Base-by-base conservation (phyloP, 2,888 invertebrate genomes). In the Priapulus caudatus region DNA sequence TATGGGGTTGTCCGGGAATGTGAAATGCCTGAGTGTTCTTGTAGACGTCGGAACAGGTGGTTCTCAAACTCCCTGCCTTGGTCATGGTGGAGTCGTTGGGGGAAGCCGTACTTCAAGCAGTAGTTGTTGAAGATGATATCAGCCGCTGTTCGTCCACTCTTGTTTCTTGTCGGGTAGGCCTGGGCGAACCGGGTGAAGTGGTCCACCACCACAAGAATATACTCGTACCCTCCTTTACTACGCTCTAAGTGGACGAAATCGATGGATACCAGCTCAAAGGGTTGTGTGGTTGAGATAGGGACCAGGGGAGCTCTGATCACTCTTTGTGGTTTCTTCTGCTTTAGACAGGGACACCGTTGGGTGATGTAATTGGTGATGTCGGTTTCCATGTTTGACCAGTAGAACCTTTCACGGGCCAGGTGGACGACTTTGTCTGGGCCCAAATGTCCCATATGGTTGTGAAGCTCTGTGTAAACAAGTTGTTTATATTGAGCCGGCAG, bases 1-100 rank as follows among this genome's bases (percentile, higher is more conserved):
- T n/a, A n/a, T n/a, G 16, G 5, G 51, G 22, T 19, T 19, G 50
- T 50, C 51, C 48, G n/a, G 48, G 51, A 23, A 49, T 51, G 18
- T 3, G 20, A 50, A 20, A 50, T 48, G 5, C 20, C n/a, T 20
- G 18, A 50, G 20, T 50, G n/a, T n/a, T n/a, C n/a, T n/a, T n/a
- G n/a, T n/a, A n/a, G n/a, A n/a, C n/a, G n/a, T n/a, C n/a, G n/a
- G n/a, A n/a, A n/a, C n/a, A n/a, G n/a, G n/a, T n/a, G n/a, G n/a
- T n/a, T n/a, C n/a, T n/a, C n/a, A n/a, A n/a, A n/a, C n/a, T n/a
- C n/a, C n/a, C n/a, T n/a, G n/a, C n/a, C n/a, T n/a, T n/a, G n/a
- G n/a, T n/a, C n/a, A n/a, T n/a, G n/a, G n/a, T 15, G 51, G 15
- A 51, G 5, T n/a, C 3, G 21, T 4, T 22, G 3, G 18, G 51